Conservation (phyloP, 2,888 invertebrate genomes). For the Masnerella sp. region DNA sequence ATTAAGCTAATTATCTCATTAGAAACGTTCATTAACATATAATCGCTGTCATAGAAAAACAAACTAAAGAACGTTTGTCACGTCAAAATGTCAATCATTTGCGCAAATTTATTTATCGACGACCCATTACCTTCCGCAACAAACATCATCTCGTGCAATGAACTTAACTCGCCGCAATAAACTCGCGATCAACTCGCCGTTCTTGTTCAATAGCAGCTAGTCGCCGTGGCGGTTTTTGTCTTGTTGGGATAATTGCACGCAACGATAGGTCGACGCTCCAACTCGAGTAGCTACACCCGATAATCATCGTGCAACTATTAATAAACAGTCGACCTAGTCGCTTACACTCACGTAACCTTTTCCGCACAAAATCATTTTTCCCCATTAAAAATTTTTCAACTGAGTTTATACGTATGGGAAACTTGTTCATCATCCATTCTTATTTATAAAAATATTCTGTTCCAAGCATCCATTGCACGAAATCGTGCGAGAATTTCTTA, state of each 20-base stretch:
- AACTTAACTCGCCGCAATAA: constrained; percentile 22
- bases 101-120: constrained; percentile 21
- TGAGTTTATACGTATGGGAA: too few relatives aligned
- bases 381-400: too few relatives aligned
- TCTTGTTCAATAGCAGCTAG: constrained; percentile 34
- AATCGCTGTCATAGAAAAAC: too few relatives aligned
- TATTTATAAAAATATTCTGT: too few relatives aligned
- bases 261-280: constrained; percentile 66
- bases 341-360: background rate
- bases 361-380: too few relatives aligned
- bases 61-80: too few relatives aligned
- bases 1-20: too few relatives aligned
- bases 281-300: constrained; percentile 65
- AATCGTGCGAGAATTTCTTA: too few relatives aligned
- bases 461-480: too few relatives aligned
- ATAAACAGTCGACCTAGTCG: constrained; percentile 60
- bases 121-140: constrained; percentile 44
- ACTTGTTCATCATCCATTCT: too few relatives aligned
- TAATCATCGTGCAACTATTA: constrained; percentile 68
- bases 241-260: constrained; percentile 54
- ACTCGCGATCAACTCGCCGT: constrained; percentile 27
- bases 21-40: too few relatives aligned
- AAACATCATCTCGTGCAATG: constrained; percentile 24
- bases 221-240: constrained; percentile 53
- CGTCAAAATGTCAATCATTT: constrained; percentile 11